Evolutionary conservation across 1,140 invertebrate genomes (phyloP), one percentile per base, ranked within the genome.

Genomic region (Chrysomallon squamiferum): DNA sequence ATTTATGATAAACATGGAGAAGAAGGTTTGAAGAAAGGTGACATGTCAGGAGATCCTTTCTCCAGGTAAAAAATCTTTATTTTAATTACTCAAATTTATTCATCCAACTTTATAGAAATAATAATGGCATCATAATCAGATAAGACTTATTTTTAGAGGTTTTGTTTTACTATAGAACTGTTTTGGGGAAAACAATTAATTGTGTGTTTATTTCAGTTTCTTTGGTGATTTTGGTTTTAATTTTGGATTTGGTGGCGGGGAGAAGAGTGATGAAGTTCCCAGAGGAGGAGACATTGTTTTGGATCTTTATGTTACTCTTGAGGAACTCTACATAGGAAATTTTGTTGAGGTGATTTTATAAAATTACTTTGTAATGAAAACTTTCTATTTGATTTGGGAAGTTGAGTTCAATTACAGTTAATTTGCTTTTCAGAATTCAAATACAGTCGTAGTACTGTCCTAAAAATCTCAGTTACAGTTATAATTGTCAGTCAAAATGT

Each of bases 311-410:
- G 98, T 99, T 2, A 94, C 96, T 0, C 87, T 99, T 56, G 97
- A 99, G 88, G 98, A 99, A 88, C 88, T 99, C 20, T 98, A 97
- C 84, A 92, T 90, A 77, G 97, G 97, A 65, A 97, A 98, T 86
- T 99, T 99, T 88, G 92, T 99, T 66, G 96, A 99, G 89, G 93
- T 95, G 85, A 65, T n/a, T n/a, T n/a, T n/a, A n/a, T n/a, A n/a
- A n/a, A n/a, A n/a, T n/a, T n/a, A n/a, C n/a, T n/a, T n/a, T n/a
- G n/a, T n/a, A n/a, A n/a, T n/a, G n/a, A n/a, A n/a, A n/a, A n/a
- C n/a, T n/a, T n/a, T n/a, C n/a, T n/a, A n/a, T n/a, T n/a, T n/a
- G n/a, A n/a, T n/a, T n/a, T n/a, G n/a, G n/a, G n/a, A n/a, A n/a
- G n/a, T n/a, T n/a, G n/a, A n/a, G n/a, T n/a, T n/a, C n/a, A n/a